A percentile compares a stretch with the other conserved stretches of the same genome.
phyloP scores from a whole-genome alignment of 2,113 vertebrate genomes.

The Phalacrocorax aristotelis region DNA sequence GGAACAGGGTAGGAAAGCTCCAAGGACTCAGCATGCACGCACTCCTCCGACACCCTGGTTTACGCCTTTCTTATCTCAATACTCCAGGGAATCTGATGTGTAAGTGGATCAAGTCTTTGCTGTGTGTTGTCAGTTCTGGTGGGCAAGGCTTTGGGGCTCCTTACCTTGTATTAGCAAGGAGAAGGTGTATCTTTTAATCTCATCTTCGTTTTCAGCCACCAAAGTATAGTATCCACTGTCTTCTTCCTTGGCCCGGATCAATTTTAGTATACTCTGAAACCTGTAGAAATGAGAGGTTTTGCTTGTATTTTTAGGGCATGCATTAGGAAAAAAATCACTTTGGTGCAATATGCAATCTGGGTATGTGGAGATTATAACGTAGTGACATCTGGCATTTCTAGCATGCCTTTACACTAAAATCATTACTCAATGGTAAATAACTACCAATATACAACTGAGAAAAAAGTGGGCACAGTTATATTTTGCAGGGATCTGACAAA shows the following conservation, averaged over 20 bases:
- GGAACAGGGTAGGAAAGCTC: neutral
- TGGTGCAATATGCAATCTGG: neutral
- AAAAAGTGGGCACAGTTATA: neutral
- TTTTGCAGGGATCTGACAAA: neutral
- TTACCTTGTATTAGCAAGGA: constrained; percentile 90
- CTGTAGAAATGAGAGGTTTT: constrained; percentile 54
- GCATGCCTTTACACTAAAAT: neutral
- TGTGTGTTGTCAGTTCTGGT: neutral
- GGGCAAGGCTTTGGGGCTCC: neutral
- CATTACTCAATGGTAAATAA: neutral
- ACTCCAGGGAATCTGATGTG: neutral
- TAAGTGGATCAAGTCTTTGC: neutral
- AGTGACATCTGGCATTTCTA: neutral
- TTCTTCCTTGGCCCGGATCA: constrained; percentile 95
- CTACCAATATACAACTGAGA: neutral
- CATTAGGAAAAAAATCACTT: neutral
- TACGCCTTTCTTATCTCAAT: neutral
- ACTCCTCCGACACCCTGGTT: neutral
- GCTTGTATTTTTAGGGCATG: neutral
- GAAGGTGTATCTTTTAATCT: constrained; percentile 81
- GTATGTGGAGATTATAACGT: neutral
- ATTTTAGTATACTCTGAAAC: constrained; percentile 85
- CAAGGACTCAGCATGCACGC: fast-evolving
- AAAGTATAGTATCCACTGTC: constrained; percentile 95
- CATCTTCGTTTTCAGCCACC: constrained; percentile 84